These are phyloP conservation scores for Rotaria magnacalcarata DNA, from an alignment of 2,888 invertebrate genomes.

Conservation along the genomic window DNA sequence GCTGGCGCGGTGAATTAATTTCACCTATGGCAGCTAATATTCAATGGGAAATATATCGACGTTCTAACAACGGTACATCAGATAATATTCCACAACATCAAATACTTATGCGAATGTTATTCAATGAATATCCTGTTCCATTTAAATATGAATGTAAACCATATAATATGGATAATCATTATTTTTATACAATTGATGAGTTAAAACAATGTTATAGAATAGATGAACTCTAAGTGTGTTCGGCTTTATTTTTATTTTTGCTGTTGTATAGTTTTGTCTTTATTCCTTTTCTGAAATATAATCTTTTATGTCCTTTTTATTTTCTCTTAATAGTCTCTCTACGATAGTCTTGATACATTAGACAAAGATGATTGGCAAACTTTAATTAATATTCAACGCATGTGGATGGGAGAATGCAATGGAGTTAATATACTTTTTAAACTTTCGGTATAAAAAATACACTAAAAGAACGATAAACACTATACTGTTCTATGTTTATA, in stretches of 20 bases:
- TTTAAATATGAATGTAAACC: conserved; percentile 3
- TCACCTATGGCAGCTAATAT: conserved; percentile 2
- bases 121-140: background rate
- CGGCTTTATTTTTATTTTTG: background rate
- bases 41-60: conserved; percentile 11
- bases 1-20: background rate
- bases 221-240: background rate
- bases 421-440: conserved; percentile 49
- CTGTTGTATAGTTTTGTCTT: background rate
- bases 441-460: conserved; percentile 24
- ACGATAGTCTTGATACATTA: conserved; percentile 55
- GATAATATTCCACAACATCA: background rate
- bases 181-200: background rate
- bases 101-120: background rate
- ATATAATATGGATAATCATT: background rate
- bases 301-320: background rate
- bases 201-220: background rate
- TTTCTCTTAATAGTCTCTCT: conserved; percentile 51
- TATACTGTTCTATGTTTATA: background rate
- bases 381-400: conserved; percentile 54
- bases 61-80: background rate
- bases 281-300: conserved; percentile 51
- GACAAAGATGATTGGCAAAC: conserved; percentile 53
- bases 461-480: background rate
- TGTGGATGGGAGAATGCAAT: conserved; percentile 60